phyloP scores from a whole-genome alignment of 2,113 vertebrate species.

The Sander lucioperca region DNA sequence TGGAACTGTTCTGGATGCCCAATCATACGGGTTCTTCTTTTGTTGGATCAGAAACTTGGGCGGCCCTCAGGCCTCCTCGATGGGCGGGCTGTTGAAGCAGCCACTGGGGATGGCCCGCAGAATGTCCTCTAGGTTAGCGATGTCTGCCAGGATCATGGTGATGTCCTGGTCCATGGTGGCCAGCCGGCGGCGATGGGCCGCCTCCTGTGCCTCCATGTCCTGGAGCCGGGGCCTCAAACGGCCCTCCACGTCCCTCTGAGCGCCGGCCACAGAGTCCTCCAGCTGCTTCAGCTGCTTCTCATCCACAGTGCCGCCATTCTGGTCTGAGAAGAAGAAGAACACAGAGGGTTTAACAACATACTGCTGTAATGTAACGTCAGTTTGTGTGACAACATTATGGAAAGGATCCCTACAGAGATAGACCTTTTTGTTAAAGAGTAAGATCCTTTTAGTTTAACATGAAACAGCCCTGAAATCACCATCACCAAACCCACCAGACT shows the following conservation, averaged over 20 bases:
- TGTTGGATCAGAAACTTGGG: too few relatives aligned
- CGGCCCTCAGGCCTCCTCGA: conserved; percentile 86
- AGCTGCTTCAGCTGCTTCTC: conserved; percentile 77
- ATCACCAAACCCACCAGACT: too few relatives aligned
- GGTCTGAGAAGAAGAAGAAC: conserved; percentile 73
- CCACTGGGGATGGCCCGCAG: conserved; percentile 83
- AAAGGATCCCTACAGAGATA: too few relatives aligned
- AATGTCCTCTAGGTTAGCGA: conserved; percentile 92
- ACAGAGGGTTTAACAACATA: not conserved
- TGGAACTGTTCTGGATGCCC: too few relatives aligned
- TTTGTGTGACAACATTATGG: too few relatives aligned
- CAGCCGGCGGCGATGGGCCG: conserved; percentile 75
- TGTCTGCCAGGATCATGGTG: conserved; percentile 85
- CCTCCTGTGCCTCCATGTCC: conserved; percentile 83
- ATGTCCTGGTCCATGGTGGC: conserved; percentile 83
- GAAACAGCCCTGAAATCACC: too few relatives aligned
- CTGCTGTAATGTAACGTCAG: too few relatives aligned
- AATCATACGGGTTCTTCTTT: too few relatives aligned
- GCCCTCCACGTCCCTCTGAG: conserved; percentile 75
- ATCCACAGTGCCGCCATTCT: conserved; percentile 76
- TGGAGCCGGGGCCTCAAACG: conserved; percentile 82
- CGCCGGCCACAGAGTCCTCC: conserved; percentile 60
- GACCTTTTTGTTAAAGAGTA: too few relatives aligned
- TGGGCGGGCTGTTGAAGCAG: conserved; percentile 89
- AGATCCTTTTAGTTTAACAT: too few relatives aligned